These are phyloP conservation scores for Gordius sp. DNA, from an alignment of 2,888 invertebrate genomes.

Conservation along the genomic window DNA sequence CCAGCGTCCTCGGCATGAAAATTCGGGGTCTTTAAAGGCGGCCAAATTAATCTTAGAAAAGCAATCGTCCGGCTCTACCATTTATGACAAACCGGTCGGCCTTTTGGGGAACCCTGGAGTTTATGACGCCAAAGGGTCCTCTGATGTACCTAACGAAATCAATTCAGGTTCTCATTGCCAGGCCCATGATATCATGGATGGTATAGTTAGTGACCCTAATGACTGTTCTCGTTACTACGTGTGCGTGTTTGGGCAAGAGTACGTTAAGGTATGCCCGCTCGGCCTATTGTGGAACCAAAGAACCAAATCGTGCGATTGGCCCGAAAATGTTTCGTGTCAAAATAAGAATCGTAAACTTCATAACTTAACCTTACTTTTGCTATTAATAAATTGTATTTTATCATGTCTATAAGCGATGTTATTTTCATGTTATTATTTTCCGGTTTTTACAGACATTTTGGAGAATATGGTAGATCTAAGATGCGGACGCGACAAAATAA, in stretches of 20 bases:
- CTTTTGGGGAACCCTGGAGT: no score
- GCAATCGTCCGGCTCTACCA: no score
- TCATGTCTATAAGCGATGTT: not conserved
- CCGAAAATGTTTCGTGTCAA: constrained; percentile 6
- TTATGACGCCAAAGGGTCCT: constrained; percentile 93
- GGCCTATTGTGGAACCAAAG: constrained; percentile 4
- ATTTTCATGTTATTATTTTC: no score
- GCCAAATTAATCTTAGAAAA: no score
- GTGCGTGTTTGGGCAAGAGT: constrained; percentile 9
- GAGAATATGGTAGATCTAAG: constrained; percentile 14
- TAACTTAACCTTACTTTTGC: no score
- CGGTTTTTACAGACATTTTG: no score
- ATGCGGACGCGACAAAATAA: constrained; percentile 1
- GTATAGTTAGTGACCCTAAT: not conserved
- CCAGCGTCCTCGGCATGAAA: no score
- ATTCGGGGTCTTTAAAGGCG: no score
- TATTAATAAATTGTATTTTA: not conserved
- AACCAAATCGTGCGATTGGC: constrained; percentile 14
- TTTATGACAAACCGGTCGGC: no score
- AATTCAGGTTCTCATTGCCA: not conserved
- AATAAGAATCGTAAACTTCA: constrained; percentile 12
- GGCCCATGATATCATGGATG: constrained; percentile 1
- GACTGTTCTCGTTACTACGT: not conserved
- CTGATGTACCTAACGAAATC: constrained; percentile 33
- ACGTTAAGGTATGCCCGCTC: not conserved